Base-by-base conservation (phyloP, 2,888 invertebrate species). In the Vesta saturnalis region DNA sequence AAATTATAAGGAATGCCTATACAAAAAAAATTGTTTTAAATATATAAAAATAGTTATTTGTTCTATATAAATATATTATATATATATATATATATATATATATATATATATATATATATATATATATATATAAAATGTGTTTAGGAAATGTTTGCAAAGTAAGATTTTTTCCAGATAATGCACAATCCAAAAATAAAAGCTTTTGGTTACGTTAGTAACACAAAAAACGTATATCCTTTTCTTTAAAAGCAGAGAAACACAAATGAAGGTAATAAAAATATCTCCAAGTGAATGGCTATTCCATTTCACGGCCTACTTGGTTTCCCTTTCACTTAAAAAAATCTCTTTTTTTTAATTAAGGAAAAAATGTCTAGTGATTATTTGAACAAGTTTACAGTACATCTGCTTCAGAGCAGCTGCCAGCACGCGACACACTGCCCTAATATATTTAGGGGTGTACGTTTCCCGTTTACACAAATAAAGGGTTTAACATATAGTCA, bases 381-480 rank as follows among this genome's bases (percentile, higher is more conserved):
- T 23, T 23, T 23, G 23, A 23, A 23, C 23, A 23, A 23, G 23
- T 47, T 4, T 47, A 16, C 14, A 16, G 18, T 47, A 56, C 72
- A 72, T 72, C 72, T 72, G 72, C 63, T 23, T 23, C 60, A 5
- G 23, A 60, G 55, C 72, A 72, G 72, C 72, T 72, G 72, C 58
- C 68, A 66, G 66, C 72, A 72, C 70, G 72, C 72, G 72, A 72
- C 72, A 70, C 60, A 72, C 68, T 72, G 72, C 68, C 72, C 70
- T 64, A 70, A 68, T 70, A 23, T 3, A 47, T 67, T 60, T 65
- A 54, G 67, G 8, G 67, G 67, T 62, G 69, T 43, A 21, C 22
- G 39, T 52, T 22, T 22, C 60, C 64, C 64, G 65, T 46, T 64
- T 39, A 47, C 61, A 60, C 72, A 72, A 70, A 72, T 69, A 70